These are phyloP conservation scores for Pituophis catenifer DNA, from an alignment of 2,113 vertebrate genomes.

Conservation along the genomic window DNA sequence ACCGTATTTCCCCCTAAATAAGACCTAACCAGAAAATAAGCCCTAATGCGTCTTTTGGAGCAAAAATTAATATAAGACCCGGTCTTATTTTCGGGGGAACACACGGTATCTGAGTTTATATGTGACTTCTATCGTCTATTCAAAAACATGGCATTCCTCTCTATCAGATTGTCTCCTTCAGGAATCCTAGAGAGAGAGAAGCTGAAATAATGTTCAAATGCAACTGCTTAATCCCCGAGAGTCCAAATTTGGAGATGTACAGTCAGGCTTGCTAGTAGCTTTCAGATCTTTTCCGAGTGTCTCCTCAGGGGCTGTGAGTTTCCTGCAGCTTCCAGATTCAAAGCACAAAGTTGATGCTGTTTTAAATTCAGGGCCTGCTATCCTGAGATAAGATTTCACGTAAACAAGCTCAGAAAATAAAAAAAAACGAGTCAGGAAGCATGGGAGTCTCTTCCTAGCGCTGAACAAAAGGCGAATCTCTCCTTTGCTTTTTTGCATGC, in stretches of 20 bases:
- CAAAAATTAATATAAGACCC: too few species aligned
- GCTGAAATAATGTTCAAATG: neutral
- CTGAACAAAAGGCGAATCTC: constrained; percentile 47
- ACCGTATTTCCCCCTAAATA: too few species aligned
- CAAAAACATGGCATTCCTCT: neutral
- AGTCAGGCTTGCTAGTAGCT: neutral
- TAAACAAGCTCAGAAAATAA: neutral
- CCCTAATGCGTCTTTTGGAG: too few species aligned
- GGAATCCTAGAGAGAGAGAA: neutral
- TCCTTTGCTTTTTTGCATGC: neutral
- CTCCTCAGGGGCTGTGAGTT: neutral
- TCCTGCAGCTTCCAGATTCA: neutral
- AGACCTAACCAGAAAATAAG: too few species aligned
- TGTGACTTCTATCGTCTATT: neutral
- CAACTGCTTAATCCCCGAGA: neutral
- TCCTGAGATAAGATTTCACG: constrained; percentile 1
- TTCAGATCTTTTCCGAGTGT: neutral
- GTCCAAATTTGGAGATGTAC: neutral
- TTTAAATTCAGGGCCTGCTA: neutral
- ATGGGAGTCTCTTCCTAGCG: fast-evolving
- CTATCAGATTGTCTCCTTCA: neutral
- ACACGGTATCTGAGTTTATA: neutral
- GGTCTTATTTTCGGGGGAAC: too few species aligned
- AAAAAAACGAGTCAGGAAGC: neutral
- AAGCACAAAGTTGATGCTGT: neutral